phyloP scores from a whole-genome alignment of 2,888 invertebrate species.

The Alentia gelatinosa region DNA sequence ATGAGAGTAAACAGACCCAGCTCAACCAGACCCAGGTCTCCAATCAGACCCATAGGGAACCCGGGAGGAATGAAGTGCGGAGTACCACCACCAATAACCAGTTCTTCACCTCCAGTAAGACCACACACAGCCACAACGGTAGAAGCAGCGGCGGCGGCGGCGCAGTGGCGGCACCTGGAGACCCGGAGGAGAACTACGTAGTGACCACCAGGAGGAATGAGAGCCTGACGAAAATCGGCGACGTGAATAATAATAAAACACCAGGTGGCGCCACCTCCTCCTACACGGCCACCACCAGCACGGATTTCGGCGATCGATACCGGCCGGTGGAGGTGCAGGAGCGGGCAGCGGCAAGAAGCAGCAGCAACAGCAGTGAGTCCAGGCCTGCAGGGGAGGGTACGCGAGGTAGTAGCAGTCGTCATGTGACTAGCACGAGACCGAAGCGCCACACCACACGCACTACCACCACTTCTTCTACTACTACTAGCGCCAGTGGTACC shows the following conservation, averaged over 20 bases:
- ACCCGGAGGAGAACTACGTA: background rate
- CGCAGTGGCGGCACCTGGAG: background rate
- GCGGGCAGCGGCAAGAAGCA: background rate
- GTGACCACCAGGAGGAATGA: constrained; percentile 33
- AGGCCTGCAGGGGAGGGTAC: too few species aligned
- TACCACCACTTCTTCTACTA: too few species aligned
- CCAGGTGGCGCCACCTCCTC: constrained; percentile 27
- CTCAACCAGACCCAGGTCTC: background rate
- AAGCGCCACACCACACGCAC: too few species aligned
- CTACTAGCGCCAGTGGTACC: background rate
- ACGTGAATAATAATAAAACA: background rate
- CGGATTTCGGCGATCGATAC: background rate
- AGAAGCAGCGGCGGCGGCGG: background rate
- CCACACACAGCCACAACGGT: background rate
- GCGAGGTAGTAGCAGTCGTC: too few species aligned
- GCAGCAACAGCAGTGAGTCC: background rate
- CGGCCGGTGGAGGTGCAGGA: background rate
- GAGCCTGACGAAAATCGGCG: background rate
- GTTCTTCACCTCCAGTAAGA: background rate
- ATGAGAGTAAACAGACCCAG: background rate
- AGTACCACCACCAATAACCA: background rate
- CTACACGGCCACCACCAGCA: background rate
- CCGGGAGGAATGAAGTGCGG: background rate
- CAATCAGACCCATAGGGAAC: background rate
- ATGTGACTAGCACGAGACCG: too few species aligned